Evolutionary conservation across 2,888 invertebrate genomes (phyloP), one percentile per base, ranked within the genome.

Genomic region (Adelognathus sp.): DNA sequence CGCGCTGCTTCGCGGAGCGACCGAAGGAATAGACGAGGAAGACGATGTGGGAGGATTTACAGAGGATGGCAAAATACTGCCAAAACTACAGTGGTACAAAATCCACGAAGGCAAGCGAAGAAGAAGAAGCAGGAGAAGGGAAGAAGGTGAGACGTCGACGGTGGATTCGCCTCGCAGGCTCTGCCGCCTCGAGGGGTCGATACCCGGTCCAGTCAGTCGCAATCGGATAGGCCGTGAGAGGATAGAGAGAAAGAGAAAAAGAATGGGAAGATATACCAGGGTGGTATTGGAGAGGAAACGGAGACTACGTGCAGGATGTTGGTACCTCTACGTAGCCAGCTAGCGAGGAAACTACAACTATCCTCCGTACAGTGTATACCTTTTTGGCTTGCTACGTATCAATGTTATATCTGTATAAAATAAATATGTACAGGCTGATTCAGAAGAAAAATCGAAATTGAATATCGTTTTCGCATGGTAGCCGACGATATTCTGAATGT

Each of bases 201-300:
- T 87, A 87, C 71, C 79, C 82, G 78, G 81, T 86, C 83, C 82
- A 86, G 82, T 86, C 82, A 79, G 79, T 80, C 64, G 82, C 82
- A 77, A 85, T 86, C 82, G 82, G 85, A 86, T 87, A 86, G 84
- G 82, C 81, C 83, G n/a, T n/a, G 66, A 81, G 82, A 80, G 83
- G 77, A 63, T 74, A 54, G 73, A n/a, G n/a, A n/a, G 67, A 77
- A 67, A 63, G 61, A 74, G 63, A 63, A 63, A 11, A 52, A 60
- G 66, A 52, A 27, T 31, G 29, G 50, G 21, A 31, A 54, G 24
- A 11, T n/a, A 69, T 80, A 27, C 54, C 14, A 69, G 39, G 33
- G 63, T 69, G 81, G 84, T 79, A 81, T n/a, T 79, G 58, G 63
- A 69, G 60, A 72, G 61, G 46, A 46, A 64, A 52, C 66, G 70